These are phyloP conservation scores for Copidosoma floridanum DNA, from an alignment of 1,140 invertebrate species.

Conservation along the genomic window DNA sequence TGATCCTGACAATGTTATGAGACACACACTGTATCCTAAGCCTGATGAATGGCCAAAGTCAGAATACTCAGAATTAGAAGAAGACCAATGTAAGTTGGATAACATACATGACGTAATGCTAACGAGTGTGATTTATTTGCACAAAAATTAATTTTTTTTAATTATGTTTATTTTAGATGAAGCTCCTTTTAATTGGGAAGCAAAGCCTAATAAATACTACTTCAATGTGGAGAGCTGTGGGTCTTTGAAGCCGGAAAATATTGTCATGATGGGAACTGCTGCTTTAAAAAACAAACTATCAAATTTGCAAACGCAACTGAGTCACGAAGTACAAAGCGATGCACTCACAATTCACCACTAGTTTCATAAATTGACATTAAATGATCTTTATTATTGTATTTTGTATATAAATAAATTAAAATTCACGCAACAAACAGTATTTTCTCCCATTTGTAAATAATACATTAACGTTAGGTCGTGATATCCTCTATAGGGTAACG, in stretches of 20 bases:
- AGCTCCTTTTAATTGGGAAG: constrained; percentile 89
- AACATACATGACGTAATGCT: too few relatives aligned
- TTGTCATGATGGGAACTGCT: constrained; percentile 91
- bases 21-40: constrained; percentile 95
- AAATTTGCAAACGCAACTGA: constrained; percentile 90
- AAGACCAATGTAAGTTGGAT: constrained; percentile 79
- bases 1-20: constrained; percentile 97
- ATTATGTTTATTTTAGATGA: constrained; percentile 64
- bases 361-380: constrained; percentile 5
- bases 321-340: constrained; percentile 83
- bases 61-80: constrained; percentile 91
- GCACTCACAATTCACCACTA: constrained; percentile 68
- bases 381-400: neutral
- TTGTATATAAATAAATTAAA: constrained; percentile 6
- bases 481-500: too few relatives aligned
- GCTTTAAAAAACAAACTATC: constrained; percentile 94
- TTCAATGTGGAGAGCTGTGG: constrained; percentile 96
- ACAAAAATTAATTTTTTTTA: neutral
- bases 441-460: too few relatives aligned
- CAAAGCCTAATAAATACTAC: constrained; percentile 96
- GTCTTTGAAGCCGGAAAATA: constrained; percentile 93
- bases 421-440: too few relatives aligned
- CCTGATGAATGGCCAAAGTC: constrained; percentile 99
- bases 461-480: too few relatives aligned
- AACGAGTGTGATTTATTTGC: too few relatives aligned